Percentiles rank a stretch among this genome's conserved stretches.
Conservation (phyloP, 2,113 vertebrate species). For the Gopherus evgoodei region DNA sequence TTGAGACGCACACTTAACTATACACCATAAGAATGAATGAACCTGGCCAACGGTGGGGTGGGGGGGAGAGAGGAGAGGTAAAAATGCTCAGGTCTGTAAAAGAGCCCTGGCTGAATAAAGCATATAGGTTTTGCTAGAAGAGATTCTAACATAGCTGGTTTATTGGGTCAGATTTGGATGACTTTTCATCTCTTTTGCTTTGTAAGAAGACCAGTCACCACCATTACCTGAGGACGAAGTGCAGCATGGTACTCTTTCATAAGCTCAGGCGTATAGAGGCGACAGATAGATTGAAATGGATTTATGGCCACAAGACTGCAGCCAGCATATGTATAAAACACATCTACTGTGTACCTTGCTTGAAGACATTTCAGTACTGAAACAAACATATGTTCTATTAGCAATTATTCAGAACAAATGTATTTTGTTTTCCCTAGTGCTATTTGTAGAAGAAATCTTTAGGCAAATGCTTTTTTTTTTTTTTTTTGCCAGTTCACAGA, state of each 20-base stretch:
- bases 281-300: conserved; percentile 90
- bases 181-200: neutral
- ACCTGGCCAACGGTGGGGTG: neutral
- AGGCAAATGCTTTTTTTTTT: neutral
- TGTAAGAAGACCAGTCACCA: neutral
- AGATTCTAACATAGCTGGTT: neutral
- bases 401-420: neutral
- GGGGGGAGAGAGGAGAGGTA: neutral
- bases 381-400: conserved; percentile 56
- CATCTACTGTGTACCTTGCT: conserved; percentile 85
- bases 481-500: neutral
- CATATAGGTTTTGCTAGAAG: neutral
- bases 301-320: conserved; percentile 97
- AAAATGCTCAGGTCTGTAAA: neutral
- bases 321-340: conserved; percentile 96
- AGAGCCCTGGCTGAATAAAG: neutral
- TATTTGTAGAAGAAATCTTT: neutral
- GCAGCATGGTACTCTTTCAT: conserved; percentile 92
- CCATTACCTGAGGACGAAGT: conserved; percentile 88
- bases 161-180: neutral
- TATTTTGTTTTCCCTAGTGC: neutral
- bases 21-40: neutral
- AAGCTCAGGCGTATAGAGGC: conserved; percentile 89
- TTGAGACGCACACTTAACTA: neutral
- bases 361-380: conserved; percentile 96